A percentile compares a stretch with the other conserved stretches of the same genome.
These are phyloP conservation scores for Drosophila grimshawi DNA, from an alignment of 1,140 invertebrate species.

Conservation along the genomic window DNA sequence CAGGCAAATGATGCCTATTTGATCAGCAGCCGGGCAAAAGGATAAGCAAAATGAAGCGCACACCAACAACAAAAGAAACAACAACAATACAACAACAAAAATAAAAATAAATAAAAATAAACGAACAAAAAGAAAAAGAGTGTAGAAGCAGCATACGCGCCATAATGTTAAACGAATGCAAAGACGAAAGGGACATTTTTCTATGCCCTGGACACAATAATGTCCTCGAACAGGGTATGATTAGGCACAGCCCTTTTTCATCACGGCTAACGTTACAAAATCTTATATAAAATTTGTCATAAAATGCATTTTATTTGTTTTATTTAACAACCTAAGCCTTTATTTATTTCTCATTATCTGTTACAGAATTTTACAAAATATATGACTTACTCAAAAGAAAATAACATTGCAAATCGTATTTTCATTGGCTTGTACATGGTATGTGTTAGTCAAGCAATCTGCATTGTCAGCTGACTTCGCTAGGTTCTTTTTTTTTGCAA, in stretches of 20 bases:
- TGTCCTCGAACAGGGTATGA: background rate
- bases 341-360: too few relatives aligned
- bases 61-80: conserved; percentile 30
- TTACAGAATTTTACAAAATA: too few relatives aligned
- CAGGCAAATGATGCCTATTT: conserved; percentile 82
- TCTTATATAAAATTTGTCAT: too few relatives aligned
- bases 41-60: conserved; percentile 67
- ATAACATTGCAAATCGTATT: background rate
- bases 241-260: background rate
- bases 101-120: conserved; percentile 25
- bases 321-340: too few relatives aligned
- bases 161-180: conserved; percentile 41
- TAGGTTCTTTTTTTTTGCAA: conserved; percentile 18
- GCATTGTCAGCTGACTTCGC: background rate
- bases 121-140: conserved; percentile 14
- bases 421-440: background rate
- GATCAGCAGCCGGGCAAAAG: conserved; percentile 71
- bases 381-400: too few relatives aligned
- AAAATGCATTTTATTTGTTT: too few relatives aligned
- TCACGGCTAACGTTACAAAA: too few relatives aligned
- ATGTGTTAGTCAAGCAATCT: background rate
- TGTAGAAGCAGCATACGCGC: conserved; percentile 12
- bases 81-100: conserved; percentile 12
- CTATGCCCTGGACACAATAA: conserved; percentile 14
- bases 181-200: conserved; percentile 25